phyloP scores from a whole-genome alignment of 1,140 invertebrate genomes.

The Bombus cullumanus region DNA sequence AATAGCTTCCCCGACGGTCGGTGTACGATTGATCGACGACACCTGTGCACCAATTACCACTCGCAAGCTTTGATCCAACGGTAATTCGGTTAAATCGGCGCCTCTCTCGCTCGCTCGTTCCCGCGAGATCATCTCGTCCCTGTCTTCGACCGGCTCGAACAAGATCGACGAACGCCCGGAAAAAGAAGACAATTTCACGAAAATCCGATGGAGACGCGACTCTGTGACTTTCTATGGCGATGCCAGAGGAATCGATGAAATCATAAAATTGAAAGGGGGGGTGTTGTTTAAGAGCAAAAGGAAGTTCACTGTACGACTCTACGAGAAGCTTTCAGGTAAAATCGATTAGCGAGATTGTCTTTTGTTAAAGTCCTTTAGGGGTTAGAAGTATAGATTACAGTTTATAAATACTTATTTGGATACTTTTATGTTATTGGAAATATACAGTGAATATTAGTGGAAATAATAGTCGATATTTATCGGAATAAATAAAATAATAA shows the following conservation, averaged over 20 bases:
- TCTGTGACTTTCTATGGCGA: no score
- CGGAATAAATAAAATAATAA: not conserved
- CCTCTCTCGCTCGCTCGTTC: constrained; percentile 16
- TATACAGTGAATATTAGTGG: not conserved
- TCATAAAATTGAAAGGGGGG: not conserved
- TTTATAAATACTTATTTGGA: no score
- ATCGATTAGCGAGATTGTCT: not conserved
- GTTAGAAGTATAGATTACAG: not conserved
- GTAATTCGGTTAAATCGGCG: constrained; percentile 75
- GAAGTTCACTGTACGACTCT: not conserved
- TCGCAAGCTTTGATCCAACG: constrained; percentile 72
- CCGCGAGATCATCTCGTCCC: not conserved
- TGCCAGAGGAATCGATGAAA: not conserved
- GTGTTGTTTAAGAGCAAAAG: not conserved
- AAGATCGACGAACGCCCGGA: not conserved
- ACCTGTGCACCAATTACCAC: constrained; percentile 73
- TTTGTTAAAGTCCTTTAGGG: not conserved
- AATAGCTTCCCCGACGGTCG: constrained; percentile 69
- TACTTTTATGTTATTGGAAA: not conserved
- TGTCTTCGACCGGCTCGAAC: constrained; percentile 8
- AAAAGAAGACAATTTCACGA: constrained; percentile 7
- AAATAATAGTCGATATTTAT: no score
- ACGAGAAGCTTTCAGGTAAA: not conserved
- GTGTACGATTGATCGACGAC: constrained; percentile 74
- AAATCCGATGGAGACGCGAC: constrained; percentile 11